Evolutionary conservation across 1,140 invertebrate genomes (phyloP), one percentile per base, ranked within the genome.

Genomic region (Phymorhynchus buccinoides): DNA sequence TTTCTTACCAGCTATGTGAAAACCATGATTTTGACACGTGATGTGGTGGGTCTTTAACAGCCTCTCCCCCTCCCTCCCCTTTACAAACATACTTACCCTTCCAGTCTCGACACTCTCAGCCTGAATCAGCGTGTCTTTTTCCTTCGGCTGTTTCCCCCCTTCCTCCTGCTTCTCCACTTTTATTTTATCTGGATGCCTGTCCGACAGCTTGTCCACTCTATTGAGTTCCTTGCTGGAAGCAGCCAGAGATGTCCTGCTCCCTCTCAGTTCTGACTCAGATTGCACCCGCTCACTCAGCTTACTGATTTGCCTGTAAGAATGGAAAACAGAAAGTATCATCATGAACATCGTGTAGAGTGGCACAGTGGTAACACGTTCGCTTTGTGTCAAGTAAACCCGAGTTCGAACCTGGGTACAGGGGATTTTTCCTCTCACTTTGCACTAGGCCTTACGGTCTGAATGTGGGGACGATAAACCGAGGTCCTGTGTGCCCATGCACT

Each of bases 81-180:
- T 14, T 6, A 35, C 3, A 35, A 7, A 35, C 71, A 32, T 7
- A 73, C 71, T 37, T 32, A 73, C 91, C 80, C 85, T 85, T 14
- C 90, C 91, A 62, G 90, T 91, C 77, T 92, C 90, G 27, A 90
- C 87, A 62, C 80, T 85, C 80, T 92, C 91, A 30, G 88, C 90
- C 78, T 92, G 86, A 62, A 92, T 90, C 22, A 92, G 85, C 87
- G 90, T 90, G n/a, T 90, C 88, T 27, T 62, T 62, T 42, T 87
- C 85, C 68, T 89, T 88, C 14, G 85, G 66, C 42, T 83, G 39
- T 37, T 87, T 80, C 39, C 84, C 80, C 14, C 82, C 86, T 32
- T 84, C 79, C 48, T n/a, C 48, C 48, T 42, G 62, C 48, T 22
- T 56, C 35, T 42, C 30, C n/a, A 32, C 27, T 39, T n/a, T 80